These are phyloP conservation scores for Ophiothrix spiculata DNA, from an alignment of 35 echinoderm and acorn worm genomes.

Conservation along the genomic window DNA sequence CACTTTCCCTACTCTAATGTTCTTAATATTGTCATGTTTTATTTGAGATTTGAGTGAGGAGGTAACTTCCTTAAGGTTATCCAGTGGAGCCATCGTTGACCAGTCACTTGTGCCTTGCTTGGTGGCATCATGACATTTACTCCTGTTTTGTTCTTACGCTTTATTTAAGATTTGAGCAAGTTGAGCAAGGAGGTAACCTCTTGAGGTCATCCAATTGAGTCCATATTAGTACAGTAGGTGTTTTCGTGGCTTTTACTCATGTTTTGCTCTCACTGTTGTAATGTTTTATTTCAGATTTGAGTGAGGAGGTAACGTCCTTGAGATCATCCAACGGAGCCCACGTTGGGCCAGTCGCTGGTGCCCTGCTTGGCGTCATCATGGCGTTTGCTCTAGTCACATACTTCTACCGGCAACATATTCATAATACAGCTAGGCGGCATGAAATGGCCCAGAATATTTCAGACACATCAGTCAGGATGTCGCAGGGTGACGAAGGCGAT, in stretches of 20 bases:
- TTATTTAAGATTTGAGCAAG: constrained; percentile 68
- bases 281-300: constrained; percentile 1
- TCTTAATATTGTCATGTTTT: constrained; percentile 6
- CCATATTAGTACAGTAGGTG: too few species aligned
- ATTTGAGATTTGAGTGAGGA: too few species aligned
- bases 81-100: constrained; percentile 74
- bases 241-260: too few species aligned
- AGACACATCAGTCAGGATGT: constrained; percentile 80
- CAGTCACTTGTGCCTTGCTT: constrained; percentile 83
- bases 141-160: constrained; percentile 74
- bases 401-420: constrained; percentile 92
- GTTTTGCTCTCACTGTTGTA: too few species aligned
- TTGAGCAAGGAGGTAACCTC: constrained; percentile 60
- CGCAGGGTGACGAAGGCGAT: constrained; percentile 74
- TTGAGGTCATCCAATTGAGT: constrained; percentile 51
- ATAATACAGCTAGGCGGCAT: constrained; percentile 67
- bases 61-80: constrained; percentile 38
- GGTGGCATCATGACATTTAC: constrained; percentile 73
- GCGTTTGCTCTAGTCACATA: constrained; percentile 80
- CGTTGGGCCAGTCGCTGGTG: constrained; percentile 95
- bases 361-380: constrained; percentile 82
- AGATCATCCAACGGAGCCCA: constrained; percentile 66
- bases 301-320: constrained; percentile 17
- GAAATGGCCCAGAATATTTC: constrained; percentile 85
- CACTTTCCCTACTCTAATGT: too few species aligned